Conservation (phyloP, 2,113 vertebrate species). For the Copsychus sechellarum region DNA sequence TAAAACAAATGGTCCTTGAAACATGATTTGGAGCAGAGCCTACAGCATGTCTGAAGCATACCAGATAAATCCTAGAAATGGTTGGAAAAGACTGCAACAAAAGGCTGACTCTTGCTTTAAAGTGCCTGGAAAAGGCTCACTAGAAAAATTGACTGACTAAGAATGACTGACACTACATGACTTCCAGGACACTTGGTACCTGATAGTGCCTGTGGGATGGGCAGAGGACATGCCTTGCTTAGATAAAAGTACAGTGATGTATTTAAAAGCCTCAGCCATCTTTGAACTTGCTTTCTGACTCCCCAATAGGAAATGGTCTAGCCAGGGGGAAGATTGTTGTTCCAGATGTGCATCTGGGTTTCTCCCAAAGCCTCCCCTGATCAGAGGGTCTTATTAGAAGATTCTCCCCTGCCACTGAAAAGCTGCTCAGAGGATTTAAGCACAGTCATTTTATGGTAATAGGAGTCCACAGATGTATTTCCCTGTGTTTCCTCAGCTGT, state of each 20-base stretch:
- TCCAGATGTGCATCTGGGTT: not conserved
- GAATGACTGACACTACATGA: not conserved
- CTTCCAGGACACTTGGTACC: not conserved
- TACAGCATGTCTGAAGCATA: not conserved
- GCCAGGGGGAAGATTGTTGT: not conserved
- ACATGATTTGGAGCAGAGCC: conserved; percentile 38
- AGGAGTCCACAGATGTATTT: not conserved
- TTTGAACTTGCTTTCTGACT: not conserved
- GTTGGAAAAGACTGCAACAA: conserved; percentile 3
- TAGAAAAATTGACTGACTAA: not conserved
- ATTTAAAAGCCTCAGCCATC: not conserved
- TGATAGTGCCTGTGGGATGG: not conserved
- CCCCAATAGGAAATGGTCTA: not conserved
- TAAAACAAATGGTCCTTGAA: conserved; percentile 55
- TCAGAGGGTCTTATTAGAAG: not conserved
- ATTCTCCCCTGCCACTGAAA: not conserved
- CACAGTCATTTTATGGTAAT: not conserved
- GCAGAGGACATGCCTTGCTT: not conserved
- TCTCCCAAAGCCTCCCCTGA: not conserved
- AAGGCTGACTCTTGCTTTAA: not conserved
- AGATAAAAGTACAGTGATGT: not conserved
- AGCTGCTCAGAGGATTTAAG: not conserved
- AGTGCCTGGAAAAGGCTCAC: not conserved
- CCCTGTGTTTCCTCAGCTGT: not conserved
- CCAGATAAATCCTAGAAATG: conserved; percentile 49